phyloP scores from a whole-genome alignment of 2,113 vertebrate genomes.

The Semnornis frantzii region DNA sequence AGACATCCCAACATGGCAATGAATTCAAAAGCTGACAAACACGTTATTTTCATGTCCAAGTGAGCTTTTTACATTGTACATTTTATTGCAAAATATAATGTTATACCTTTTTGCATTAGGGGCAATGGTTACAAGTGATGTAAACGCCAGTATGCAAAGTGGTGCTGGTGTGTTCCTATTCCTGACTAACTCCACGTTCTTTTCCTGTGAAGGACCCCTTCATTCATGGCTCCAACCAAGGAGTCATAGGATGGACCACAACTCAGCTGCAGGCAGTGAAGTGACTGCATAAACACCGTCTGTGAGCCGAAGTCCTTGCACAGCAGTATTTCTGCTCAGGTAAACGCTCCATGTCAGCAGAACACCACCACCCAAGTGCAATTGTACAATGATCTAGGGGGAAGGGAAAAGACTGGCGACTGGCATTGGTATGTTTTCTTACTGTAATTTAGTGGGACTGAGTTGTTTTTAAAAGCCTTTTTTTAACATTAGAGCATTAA shows the following conservation, averaged over 20 bases:
- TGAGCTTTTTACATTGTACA: rapidly evolving
- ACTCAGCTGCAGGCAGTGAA: not conserved
- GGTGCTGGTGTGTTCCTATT: not conserved
- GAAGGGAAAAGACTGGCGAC: not conserved
- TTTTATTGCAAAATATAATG: not conserved
- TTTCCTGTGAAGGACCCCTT: not conserved
- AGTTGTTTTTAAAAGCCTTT: not conserved
- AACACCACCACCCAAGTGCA: not conserved
- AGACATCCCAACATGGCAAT: rapidly evolving
- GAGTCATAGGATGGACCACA: not conserved
- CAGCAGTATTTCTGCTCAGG: not conserved
- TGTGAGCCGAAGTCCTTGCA: rapidly evolving
- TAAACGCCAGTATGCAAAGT: not conserved
- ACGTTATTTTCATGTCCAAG: rapidly evolving
- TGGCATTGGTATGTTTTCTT: not conserved
- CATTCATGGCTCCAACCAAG: not conserved
- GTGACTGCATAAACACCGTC: not conserved
- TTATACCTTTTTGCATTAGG: too few species aligned
- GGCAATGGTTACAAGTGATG: not conserved
- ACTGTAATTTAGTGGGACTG: not conserved
- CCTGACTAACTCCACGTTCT: not conserved
- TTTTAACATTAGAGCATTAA: not conserved
- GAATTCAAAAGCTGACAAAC: not conserved
- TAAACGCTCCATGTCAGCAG: not conserved
- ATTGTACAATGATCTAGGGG: rapidly evolving